A percentile compares a stretch with the other conserved stretches of the same genome.
phyloP scores from a whole-genome alignment of 1,140 invertebrate species.

The Heliconius hermathena region DNA sequence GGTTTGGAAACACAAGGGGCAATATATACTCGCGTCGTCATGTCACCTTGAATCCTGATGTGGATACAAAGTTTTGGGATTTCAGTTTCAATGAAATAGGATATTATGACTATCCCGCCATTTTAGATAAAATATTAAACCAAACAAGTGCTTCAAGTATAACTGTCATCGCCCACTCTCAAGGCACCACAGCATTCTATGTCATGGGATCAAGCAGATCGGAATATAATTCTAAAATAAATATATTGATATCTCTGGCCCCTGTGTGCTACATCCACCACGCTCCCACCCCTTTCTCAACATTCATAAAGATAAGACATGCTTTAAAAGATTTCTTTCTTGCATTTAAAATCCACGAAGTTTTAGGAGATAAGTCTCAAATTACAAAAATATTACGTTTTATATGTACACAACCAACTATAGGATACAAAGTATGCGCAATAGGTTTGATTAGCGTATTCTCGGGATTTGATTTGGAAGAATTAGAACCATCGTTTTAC shows the following conservation, averaged over 20 bases:
- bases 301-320: slow-evolving; percentile 12
- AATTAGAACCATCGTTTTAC: slow-evolving; percentile 40
- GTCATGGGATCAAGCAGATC: slow-evolving; percentile 63
- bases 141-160: slow-evolving; percentile 79
- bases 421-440: slow-evolving; percentile 32
- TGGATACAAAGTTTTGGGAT: slow-evolving; percentile 81
- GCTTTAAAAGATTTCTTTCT: neutral
- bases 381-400: neutral
- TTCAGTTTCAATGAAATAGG: slow-evolving; percentile 85
- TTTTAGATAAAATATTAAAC: slow-evolving; percentile 82
- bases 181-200: slow-evolving; percentile 85
- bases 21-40: slow-evolving; percentile 85
- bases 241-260: slow-evolving; percentile 43
- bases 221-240: slow-evolving; percentile 79
- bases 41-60: slow-evolving; percentile 67
- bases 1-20: slow-evolving; percentile 87
- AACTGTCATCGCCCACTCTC: slow-evolving; percentile 83
- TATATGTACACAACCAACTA: neutral
- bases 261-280: slow-evolving; percentile 42
- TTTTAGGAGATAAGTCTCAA: neutral
- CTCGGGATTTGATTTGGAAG: slow-evolving; percentile 34
- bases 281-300: slow-evolving; percentile 18
- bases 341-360: neutral
- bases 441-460: slow-evolving; percentile 28
- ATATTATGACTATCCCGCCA: slow-evolving; percentile 81